Percentiles rank a stretch among this genome's conserved stretches.
phyloP scores from a whole-genome alignment of 2,797 vertebrate species.

The Falco biarmicus region DNA sequence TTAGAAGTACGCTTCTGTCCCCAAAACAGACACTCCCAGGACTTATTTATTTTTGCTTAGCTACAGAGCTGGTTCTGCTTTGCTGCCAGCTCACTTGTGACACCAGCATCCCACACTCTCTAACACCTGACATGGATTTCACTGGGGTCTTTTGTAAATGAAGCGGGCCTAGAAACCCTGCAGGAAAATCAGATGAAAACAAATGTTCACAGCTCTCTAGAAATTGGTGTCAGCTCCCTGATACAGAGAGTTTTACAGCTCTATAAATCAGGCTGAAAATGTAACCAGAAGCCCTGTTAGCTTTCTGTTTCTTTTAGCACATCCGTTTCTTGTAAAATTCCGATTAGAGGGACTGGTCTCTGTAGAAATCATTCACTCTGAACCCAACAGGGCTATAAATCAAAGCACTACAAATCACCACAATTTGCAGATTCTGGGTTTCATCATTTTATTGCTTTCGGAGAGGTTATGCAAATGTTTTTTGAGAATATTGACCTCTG shows the following conservation, averaged over 20 bases:
- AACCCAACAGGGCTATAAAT: slow-evolving; percentile 68
- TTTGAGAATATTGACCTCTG: background rate
- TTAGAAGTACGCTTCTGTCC: background rate
- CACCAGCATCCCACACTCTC: background rate
- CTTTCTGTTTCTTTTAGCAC: slow-evolving; percentile 65
- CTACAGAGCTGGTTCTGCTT: background rate
- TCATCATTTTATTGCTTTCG: slow-evolving; percentile 58
- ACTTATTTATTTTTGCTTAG: background rate
- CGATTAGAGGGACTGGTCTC: slow-evolving; percentile 47
- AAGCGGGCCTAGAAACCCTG: slow-evolving; percentile 27
- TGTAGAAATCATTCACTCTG: slow-evolving; percentile 64
- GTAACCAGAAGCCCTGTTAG: slow-evolving; percentile 72
- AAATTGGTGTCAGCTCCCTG: slow-evolving; percentile 70
- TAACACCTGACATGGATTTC: slow-evolving; percentile 30
- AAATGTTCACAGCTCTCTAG: slow-evolving; percentile 71
- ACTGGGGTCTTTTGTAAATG: background rate
- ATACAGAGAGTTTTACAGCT: slow-evolving; percentile 72
- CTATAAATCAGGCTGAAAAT: slow-evolving; percentile 74
- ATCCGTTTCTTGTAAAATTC: slow-evolving; percentile 64
- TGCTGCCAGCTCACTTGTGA: background rate
- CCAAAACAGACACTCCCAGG: background rate
- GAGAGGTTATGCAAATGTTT: slow-evolving; percentile 4
- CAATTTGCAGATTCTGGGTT: slow-evolving; percentile 52
- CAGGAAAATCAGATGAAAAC: slow-evolving; percentile 62
- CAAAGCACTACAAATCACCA: slow-evolving; percentile 62